Conservation (phyloP, 2,797 vertebrate species). For the Otus scops region DNA sequence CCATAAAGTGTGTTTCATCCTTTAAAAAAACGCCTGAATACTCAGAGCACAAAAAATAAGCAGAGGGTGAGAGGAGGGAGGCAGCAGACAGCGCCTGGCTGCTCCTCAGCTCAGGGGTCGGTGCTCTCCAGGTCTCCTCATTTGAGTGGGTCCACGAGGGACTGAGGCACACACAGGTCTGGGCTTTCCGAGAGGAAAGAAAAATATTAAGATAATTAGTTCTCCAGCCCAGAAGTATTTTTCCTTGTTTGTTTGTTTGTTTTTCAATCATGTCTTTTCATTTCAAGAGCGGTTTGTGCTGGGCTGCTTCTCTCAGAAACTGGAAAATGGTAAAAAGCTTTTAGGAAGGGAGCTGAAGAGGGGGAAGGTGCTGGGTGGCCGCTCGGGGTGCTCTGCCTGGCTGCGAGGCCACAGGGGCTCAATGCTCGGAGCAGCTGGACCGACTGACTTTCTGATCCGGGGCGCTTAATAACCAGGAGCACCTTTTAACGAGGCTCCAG, state of each 20-base stretch:
- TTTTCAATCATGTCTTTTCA: not conserved
- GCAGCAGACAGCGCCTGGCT: not conserved
- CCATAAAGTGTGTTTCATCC: not conserved
- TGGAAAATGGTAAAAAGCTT: not conserved
- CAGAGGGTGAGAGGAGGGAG: not conserved
- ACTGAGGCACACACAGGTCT: fast-evolving
- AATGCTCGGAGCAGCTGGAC: not conserved
- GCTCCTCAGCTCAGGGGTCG: not conserved
- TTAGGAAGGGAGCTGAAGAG: not conserved
- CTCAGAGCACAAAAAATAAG: not conserved
- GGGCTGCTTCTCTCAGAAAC: not conserved
- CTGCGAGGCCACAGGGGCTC: not conserved
- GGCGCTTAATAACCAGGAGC: not conserved
- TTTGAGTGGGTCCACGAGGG: not conserved
- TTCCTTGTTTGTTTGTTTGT: not conserved
- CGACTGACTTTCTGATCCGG: not conserved
- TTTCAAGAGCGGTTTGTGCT: not conserved
- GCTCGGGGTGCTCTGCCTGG: not conserved
- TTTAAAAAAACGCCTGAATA: not conserved
- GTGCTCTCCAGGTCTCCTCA: fast-evolving
- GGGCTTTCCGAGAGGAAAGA: not conserved
- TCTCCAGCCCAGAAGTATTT: not conserved
- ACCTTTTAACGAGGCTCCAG: not conserved
- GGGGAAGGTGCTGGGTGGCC: not conserved
- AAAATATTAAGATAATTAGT: not conserved